Percentiles rank a stretch among this genome's conserved stretches.
These are phyloP conservation scores for Odontamblyopus lacepedii DNA, from an alignment of 2,797 vertebrate genomes.

Conservation along the genomic window DNA sequence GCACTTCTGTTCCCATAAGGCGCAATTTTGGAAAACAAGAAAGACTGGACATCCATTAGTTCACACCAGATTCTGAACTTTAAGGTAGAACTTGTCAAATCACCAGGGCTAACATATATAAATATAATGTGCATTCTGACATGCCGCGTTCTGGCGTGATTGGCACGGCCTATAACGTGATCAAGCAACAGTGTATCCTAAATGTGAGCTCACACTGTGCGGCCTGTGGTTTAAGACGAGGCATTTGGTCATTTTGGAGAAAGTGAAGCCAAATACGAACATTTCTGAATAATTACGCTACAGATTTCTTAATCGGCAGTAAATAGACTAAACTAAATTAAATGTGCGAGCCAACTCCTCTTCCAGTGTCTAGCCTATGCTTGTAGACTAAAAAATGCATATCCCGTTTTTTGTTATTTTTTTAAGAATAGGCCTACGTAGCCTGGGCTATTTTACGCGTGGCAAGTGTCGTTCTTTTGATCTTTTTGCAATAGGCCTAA, in stretches of 20 bases:
- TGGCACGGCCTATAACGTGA: not conserved
- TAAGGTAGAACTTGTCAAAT: too few species aligned
- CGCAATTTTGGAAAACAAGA: not conserved
- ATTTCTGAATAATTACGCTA: not conserved
- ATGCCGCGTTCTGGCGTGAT: not conserved
- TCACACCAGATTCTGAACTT: not conserved
- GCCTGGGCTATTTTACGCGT: not conserved
- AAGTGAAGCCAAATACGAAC: not conserved
- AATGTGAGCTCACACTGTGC: too few species aligned
- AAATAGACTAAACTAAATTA: not conserved
- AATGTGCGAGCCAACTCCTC: not conserved
- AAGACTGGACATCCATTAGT: not conserved
- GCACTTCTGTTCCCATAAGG: not conserved
- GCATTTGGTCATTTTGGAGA: not conserved
- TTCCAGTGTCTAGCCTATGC: not conserved
- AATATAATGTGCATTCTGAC: too few species aligned
- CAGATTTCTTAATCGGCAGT: too few species aligned
- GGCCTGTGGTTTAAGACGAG: not conserved
- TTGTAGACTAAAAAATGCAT: too few species aligned
- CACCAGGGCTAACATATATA: too few species aligned
- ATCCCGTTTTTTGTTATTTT: too few species aligned
- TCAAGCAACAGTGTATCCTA: too few species aligned
- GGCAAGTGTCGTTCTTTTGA: not conserved
- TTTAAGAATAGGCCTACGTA: too few species aligned
- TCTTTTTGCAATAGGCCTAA: not conserved